Percentiles rank a stretch among this genome's conserved stretches.
phyloP scores from a whole-genome alignment of 2,888 invertebrate genomes.

The Tridacna crocea region DNA sequence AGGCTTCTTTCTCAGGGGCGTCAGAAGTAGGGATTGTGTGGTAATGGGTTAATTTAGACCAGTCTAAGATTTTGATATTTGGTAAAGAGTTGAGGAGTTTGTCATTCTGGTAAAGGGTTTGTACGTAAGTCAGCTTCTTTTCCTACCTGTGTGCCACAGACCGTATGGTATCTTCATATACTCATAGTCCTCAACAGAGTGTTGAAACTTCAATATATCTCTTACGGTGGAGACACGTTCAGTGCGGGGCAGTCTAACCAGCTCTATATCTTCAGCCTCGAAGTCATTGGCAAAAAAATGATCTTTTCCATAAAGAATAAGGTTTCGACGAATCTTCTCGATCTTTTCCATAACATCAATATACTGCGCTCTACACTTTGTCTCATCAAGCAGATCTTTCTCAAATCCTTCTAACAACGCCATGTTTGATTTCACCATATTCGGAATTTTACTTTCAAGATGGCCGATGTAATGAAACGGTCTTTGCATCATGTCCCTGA shows the following conservation, averaged over 20 bases:
- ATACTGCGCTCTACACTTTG: slow-evolving; percentile 55
- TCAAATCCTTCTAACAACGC: slow-evolving; percentile 67
- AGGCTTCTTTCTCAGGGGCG: too few relatives aligned
- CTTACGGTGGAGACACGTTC: slow-evolving; percentile 16
- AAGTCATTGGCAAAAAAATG: slow-evolving; percentile 66
- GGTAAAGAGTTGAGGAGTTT: too few relatives aligned
- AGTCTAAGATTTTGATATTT: too few relatives aligned
- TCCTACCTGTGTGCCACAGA: slow-evolving; percentile 50
- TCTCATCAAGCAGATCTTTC: slow-evolving; percentile 57
- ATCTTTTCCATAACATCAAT: slow-evolving; percentile 62
- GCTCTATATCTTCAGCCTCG: slow-evolving; percentile 55
- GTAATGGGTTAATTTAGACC: too few relatives aligned
- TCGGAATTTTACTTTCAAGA: slow-evolving; percentile 64
- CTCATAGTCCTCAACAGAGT: slow-evolving; percentile 20
- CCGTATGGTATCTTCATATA: slow-evolving; percentile 33
- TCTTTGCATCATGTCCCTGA: slow-evolving; percentile 53
- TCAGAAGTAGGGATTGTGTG: too few relatives aligned
- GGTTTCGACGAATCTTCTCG: slow-evolving; percentile 62
- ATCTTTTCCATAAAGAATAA: slow-evolving; percentile 63
- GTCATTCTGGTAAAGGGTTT: too few relatives aligned
- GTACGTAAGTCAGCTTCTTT: neutral
- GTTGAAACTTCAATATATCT: slow-evolving; percentile 31
- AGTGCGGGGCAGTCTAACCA: slow-evolving; percentile 13
- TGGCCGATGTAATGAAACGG: slow-evolving; percentile 55
- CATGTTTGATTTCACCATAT: slow-evolving; percentile 69